These are phyloP conservation scores for Botia almorhae DNA, from an alignment of 2,797 vertebrate genomes.

Conservation along the genomic window DNA sequence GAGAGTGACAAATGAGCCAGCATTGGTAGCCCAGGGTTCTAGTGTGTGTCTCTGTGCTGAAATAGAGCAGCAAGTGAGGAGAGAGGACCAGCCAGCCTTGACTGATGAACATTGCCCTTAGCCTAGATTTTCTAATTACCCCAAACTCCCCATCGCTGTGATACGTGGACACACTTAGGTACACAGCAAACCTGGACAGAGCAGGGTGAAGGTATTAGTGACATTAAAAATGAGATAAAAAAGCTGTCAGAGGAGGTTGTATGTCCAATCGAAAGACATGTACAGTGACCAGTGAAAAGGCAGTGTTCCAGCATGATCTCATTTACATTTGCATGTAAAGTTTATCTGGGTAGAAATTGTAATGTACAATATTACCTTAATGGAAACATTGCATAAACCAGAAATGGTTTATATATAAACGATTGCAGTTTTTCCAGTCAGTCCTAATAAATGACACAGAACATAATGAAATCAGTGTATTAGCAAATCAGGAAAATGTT, in stretches of 20 bases:
- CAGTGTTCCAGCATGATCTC: not conserved
- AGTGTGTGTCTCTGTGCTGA: conserved; percentile 45
- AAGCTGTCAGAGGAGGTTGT: not conserved
- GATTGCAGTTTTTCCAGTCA: not conserved
- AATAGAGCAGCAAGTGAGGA: conserved; percentile 47
- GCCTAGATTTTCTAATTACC: conserved; percentile 26
- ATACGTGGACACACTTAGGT: conserved; percentile 36
- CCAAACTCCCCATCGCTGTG: not conserved
- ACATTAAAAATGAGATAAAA: not conserved
- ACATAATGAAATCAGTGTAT: too few species aligned
- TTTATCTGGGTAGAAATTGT: too few species aligned
- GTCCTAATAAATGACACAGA: too few species aligned
- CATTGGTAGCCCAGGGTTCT: conserved; percentile 42
- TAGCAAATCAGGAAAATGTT: too few species aligned
- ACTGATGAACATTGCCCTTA: conserved; percentile 57
- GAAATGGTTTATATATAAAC: not conserved
- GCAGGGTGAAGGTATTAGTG: conserved; percentile 21
- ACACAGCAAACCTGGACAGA: conserved; percentile 27
- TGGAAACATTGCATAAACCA: not conserved
- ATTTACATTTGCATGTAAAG: not conserved
- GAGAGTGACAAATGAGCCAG: conserved; percentile 52
- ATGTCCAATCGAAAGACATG: too few species aligned
- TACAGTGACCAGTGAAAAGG: not conserved
- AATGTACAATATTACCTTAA: too few species aligned
- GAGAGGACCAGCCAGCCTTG: conserved; percentile 50